Conservation (phyloP, 2,113 vertebrate genomes). For the Numida meleagris region DNA sequence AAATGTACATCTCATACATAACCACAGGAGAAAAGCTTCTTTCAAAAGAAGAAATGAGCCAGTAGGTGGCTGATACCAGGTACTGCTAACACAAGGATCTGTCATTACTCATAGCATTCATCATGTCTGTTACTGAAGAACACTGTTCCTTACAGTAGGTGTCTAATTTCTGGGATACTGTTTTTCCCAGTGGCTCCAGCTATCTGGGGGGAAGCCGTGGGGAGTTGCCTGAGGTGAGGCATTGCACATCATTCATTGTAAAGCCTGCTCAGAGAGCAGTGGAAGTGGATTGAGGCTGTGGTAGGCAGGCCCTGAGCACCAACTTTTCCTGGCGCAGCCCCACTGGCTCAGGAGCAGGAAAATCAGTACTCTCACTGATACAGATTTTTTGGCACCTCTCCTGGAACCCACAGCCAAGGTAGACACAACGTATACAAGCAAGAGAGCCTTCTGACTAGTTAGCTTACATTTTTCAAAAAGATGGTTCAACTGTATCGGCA, state of each 20-base stretch:
- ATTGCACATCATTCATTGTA: neutral
- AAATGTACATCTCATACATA: neutral
- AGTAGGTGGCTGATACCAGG: conserved; percentile 57
- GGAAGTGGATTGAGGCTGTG: neutral
- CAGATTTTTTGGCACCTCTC: neutral
- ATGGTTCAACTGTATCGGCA: neutral
- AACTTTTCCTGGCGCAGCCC: neutral
- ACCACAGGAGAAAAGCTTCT: conserved; percentile 15
- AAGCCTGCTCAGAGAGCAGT: neutral
- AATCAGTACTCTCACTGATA: neutral
- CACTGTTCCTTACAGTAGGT: conserved; percentile 37
- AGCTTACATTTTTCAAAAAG: neutral
- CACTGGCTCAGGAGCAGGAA: neutral
- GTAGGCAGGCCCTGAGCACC: neutral
- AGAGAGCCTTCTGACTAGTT: neutral
- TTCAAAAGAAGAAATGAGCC: conserved; percentile 48
- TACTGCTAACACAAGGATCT: conserved; percentile 39
- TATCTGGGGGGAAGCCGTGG: neutral
- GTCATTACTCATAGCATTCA: conserved; percentile 61
- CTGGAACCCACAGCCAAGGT: neutral
- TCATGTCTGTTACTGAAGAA: conserved; percentile 47
- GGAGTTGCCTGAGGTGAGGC: neutral
- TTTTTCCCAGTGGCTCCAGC: conserved; percentile 13
- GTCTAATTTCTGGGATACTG: conserved; percentile 41
- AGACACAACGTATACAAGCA: neutral